Base-by-base conservation (phyloP, 2,888 invertebrate species). In the Tachystola acroxantha region DNA sequence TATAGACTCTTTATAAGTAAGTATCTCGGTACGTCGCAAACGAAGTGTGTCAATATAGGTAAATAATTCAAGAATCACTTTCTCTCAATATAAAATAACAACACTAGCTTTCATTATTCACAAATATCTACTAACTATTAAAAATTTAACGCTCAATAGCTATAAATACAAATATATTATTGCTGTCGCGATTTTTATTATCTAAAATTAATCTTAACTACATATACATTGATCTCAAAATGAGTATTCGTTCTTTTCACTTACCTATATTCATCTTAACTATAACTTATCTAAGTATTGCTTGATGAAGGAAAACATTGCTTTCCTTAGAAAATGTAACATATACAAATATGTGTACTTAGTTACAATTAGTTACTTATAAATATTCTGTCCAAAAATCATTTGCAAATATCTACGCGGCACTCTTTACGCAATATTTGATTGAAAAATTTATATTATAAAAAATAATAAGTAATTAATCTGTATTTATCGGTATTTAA, bases 81-180 rank as follows among this genome's bases (percentile, higher is more conserved):
- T 72, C 61, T 70, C 65, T 66, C 58, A 34, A 63, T 73, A 74
- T 61, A 75, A 80, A 77, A 78, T 72, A 85, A 84, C 81, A 80
- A 79, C 64, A 57, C 77, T 81, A 80, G 75, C 72, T n/a, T 72
- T 64, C 68, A 62, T 71, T 79, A 78, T 73, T 75, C 79, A 80
- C 77, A 81, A 80, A 73, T 72, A 66, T 67, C 80, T 81, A 84
- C 69, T 63, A 65, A 73, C 79, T 81, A 80, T 78, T 79, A 77
- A 81, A 84, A 79, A 79, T 81, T 81, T 77, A 82, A 84, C 82
- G 80, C 84, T 79, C 84, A 75, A 78, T 85, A 84, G 84, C 84
- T 80, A 73, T 80, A 79, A 77, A 82, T 85, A 86, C 85, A 86
- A 82, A 82, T 84, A 81, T 81, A 82, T 85, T 86, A 86, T 86